phyloP scores from a whole-genome alignment of 2,113 vertebrate genomes.

The Mormyrus iriodes region DNA sequence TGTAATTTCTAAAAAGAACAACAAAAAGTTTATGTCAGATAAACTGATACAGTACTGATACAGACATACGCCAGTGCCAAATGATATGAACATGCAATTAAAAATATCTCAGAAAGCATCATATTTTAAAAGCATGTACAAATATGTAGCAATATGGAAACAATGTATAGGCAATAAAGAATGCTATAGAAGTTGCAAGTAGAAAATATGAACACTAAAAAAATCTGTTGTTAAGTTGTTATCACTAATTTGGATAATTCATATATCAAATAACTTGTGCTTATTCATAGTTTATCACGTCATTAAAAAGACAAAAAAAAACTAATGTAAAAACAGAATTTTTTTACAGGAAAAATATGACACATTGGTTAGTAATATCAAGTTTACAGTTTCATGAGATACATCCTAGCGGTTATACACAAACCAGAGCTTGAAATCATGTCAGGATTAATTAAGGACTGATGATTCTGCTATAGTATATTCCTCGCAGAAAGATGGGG shows the following conservation, averaged over 20 bases:
- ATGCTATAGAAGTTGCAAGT: neutral
- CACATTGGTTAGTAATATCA: neutral
- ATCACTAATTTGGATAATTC: neutral
- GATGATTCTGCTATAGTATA: neutral
- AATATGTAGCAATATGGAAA: neutral
- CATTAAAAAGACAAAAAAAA: conserved; percentile 6
- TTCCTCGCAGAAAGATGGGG: neutral
- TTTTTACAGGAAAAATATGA: neutral
- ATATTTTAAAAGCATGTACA: neutral
- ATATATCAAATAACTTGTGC: neutral
- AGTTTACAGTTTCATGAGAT: neutral
- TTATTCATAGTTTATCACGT: neutral
- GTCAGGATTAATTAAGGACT: neutral
- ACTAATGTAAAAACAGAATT: neutral
- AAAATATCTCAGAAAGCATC: neutral
- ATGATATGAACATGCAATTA: neutral
- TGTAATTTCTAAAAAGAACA: neutral
- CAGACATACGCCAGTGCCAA: neutral
- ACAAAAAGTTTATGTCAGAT: neutral
- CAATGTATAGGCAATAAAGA: neutral
- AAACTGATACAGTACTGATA: neutral
- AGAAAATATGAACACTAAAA: neutral
- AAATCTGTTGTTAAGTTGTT: neutral
- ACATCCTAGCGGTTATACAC: neutral
- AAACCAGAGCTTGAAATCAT: neutral